These are phyloP conservation scores for Drosophila borborema DNA, from an alignment of 2,888 invertebrate genomes.

Conservation along the genomic window DNA sequence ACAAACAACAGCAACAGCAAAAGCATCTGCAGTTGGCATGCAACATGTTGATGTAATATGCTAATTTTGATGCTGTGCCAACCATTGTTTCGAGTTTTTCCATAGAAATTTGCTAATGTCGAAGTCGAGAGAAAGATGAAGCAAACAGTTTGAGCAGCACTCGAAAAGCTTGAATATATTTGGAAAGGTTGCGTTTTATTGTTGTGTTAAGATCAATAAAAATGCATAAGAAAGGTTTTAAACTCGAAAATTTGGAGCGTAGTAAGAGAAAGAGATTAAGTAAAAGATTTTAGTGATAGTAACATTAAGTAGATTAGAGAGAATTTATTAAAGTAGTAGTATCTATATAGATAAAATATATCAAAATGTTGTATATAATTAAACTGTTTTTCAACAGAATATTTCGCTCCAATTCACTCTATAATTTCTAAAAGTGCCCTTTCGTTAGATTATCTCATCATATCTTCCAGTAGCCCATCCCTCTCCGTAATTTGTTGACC, in stretches of 20 bases:
- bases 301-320: too few species aligned
- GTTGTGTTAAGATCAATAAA: background rate
- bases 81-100: slow-evolving; percentile 66
- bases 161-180: slow-evolving; percentile 3
- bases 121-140: slow-evolving; percentile 34
- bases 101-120: slow-evolving; percentile 59
- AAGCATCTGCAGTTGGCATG: slow-evolving; percentile 52
- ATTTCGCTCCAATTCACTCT: background rate
- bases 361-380: background rate
- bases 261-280: background rate
- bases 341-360: background rate
- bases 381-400: background rate
- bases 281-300: background rate
- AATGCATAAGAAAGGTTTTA: background rate
- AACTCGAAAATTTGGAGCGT: background rate
- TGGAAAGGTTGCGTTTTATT: background rate
- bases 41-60: slow-evolving; percentile 81
- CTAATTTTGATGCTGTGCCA: slow-evolving; percentile 63
- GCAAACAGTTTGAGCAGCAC: slow-evolving; percentile 3
- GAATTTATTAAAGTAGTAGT: background rate
- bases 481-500: background rate
- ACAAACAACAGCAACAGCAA: slow-evolving; percentile 35
- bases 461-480: background rate
- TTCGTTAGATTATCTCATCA: background rate
- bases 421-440: background rate